phyloP scores from a whole-genome alignment of 2,113 vertebrate genomes.

The Forbesichthys papilliferus region DNA sequence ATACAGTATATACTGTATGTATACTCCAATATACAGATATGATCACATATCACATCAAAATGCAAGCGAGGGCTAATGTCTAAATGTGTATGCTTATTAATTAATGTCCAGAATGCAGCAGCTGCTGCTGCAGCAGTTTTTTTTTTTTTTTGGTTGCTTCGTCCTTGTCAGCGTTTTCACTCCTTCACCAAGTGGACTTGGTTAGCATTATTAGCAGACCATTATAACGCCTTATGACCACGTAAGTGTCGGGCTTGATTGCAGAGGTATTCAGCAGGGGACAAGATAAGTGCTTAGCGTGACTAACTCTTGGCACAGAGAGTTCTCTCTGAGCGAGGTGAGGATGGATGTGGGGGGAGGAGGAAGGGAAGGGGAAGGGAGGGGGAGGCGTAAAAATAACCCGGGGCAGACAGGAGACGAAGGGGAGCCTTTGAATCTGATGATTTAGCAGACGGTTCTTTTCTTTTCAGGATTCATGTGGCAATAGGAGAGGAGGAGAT shows the following conservation, averaged over 20 bases:
- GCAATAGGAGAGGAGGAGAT: slow-evolving; percentile 17
- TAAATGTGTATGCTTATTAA: slow-evolving; percentile 25
- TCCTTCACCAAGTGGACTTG: slow-evolving; percentile 38
- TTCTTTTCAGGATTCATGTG: slow-evolving; percentile 62
- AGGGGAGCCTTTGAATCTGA: slow-evolving; percentile 65
- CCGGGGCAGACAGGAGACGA: slow-evolving; percentile 61
- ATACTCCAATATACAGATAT: slow-evolving; percentile 16
- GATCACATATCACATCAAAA: slow-evolving; percentile 23
- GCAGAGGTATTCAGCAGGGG: slow-evolving; percentile 67
- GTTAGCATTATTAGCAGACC: slow-evolving; percentile 64
- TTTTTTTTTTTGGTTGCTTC: background rate
- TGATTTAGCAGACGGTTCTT: slow-evolving; percentile 71
- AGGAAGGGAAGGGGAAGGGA: slow-evolving; percentile 19
- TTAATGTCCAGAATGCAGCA: slow-evolving; percentile 42
- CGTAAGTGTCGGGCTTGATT: slow-evolving; percentile 74
- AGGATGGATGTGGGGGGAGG: slow-evolving; percentile 53
- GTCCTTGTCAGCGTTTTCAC: slow-evolving; percentile 40
- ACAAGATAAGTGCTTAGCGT: slow-evolving; percentile 77
- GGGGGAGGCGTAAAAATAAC: slow-evolving; percentile 73
- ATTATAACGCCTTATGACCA: slow-evolving; percentile 71
- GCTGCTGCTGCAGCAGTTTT: slow-evolving; percentile 25
- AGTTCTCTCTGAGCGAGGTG: slow-evolving; percentile 59
- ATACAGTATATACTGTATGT: slow-evolving; percentile 9
- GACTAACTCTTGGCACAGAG: slow-evolving; percentile 75
- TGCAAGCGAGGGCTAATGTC: slow-evolving; percentile 3